phyloP scores from a whole-genome alignment of 2,797 vertebrate genomes.

The Meriones psammophilus region DNA sequence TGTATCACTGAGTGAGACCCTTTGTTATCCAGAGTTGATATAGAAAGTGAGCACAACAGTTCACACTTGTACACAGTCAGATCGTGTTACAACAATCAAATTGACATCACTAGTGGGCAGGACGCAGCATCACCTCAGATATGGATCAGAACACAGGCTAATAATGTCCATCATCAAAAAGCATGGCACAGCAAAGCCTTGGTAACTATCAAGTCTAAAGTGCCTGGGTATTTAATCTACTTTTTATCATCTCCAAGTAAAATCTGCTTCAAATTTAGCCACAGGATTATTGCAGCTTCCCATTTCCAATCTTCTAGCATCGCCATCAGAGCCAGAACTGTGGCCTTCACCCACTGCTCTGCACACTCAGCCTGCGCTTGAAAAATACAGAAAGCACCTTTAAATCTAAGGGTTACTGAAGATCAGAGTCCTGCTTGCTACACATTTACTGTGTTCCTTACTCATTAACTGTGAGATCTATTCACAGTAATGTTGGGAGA shows the following conservation, averaged over 20 bases:
- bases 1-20: not conserved
- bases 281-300: conserved; percentile 57
- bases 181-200: conserved; percentile 20
- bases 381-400: conserved; percentile 58
- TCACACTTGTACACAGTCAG: not conserved
- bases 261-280: conserved; percentile 52
- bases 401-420: conserved; percentile 62
- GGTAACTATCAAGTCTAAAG: not conserved
- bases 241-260: conserved; percentile 67
- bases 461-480: conserved; percentile 48
- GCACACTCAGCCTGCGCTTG: conserved; percentile 3
- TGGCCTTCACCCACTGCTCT: conserved; percentile 47
- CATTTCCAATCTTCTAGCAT: not conserved
- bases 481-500: conserved; percentile 54
- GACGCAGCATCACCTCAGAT: not conserved
- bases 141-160: conserved; percentile 3
- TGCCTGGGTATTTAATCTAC: conserved; percentile 6
- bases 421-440: conserved; percentile 40
- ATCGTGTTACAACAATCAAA: not conserved
- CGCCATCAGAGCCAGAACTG: conserved; percentile 3
- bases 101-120: not conserved
- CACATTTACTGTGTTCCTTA: conserved; percentile 41
- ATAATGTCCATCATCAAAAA: conserved; percentile 8
- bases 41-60: not conserved
- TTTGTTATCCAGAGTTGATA: not conserved